Evolutionary conservation across 2,888 invertebrate species (phyloP), one percentile per base, ranked within the genome.

Genomic region (Andrena trimmerana): DNA sequence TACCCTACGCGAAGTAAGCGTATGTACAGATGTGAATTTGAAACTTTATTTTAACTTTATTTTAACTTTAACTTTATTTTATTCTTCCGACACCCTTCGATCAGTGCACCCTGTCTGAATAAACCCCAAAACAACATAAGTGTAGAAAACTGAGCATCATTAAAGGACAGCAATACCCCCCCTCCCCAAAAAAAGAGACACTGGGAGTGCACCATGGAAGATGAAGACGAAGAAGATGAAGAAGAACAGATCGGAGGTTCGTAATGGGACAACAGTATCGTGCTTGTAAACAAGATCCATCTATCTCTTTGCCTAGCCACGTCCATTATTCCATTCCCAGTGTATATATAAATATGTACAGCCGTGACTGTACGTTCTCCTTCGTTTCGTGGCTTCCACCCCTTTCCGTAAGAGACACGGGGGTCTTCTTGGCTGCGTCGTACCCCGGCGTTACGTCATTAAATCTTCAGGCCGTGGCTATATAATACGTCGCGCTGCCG

Each of bases 201-300:
- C 42, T 42, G 16, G 13, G 16, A 42, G 42, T 16, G 42, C 42
- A 42, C 42, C 5, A 16, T 42, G 16, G 42, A 42, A 42, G 60
- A 83, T 74, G 84, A 69, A 70, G 68, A 71, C 27, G 50, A 67
- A 31, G 67, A 52, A 68, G 60, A 42, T 36, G 54, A 72, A 60
- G 2, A 52, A 10, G 50, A 63, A 42, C 16, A 16, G n/a, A 73
- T 62, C 42, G 78, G 31, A 73, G 79, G 77, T 80, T 76, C 75
- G 84, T 85, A 85, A 85, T 80, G 77, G 81, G 71, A 54, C 42
- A 75, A 57, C 66, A 76, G 75, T 85, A 81, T 83, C 75, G 66
- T 71, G 63, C 77, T 76, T 72, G 84, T 86, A 85, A 90, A 88
- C 86, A 85, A 71, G 86, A 81, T 82, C 83, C 83, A 69, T 81